Evolutionary conservation across 2,113 vertebrate species (phyloP), one percentile per base, ranked within the genome.

Genomic region (Coracopsis vasa): DNA sequence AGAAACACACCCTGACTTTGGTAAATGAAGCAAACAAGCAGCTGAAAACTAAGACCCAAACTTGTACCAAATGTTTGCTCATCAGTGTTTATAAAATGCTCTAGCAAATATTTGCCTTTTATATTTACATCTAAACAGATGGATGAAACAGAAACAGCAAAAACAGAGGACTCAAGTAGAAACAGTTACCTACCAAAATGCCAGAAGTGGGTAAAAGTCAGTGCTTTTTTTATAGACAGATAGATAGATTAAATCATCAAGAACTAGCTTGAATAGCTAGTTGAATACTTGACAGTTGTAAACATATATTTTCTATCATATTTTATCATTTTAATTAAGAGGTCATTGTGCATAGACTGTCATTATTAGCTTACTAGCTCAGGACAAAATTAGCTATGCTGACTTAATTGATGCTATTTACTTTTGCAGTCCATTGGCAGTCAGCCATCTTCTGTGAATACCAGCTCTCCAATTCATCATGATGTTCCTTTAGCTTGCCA

Each of bases 311-410:
- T 86, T 89, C 58, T 80, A 88, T 53, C 70, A 42, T 77, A 83
- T 78, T 84, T 33, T 80, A 77, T 87, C 91, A 89, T 80, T 88
- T 89, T 50, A 91, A 94, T 96, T 81, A 77, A 80, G 29, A 92
- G 93, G 80, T 70, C 72, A 58, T 74, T 85, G 81, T 94, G 48
- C 45, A 85, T 19, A 62, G 51, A 91, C 31, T 45, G 23, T 64
- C 91, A 89, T 95, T 94, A 85, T 72, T 85, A 94, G 80, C 71
- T 95, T 94, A 91, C 75, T 87, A 94, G 81, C 73, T 86, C 77
- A 66, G 81, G 39, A 90, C 74, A 92, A 94, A 93, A 91, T 92
- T 88, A 96, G 56, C 51, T 84, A 92, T 24, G 62, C 80, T 86
- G 88, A 60, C 89, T 90, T 94, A 69, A 95, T 94, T 95, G 74